Base-by-base conservation (phyloP, 1,140 invertebrate genomes). In the Heliconius himera region DNA sequence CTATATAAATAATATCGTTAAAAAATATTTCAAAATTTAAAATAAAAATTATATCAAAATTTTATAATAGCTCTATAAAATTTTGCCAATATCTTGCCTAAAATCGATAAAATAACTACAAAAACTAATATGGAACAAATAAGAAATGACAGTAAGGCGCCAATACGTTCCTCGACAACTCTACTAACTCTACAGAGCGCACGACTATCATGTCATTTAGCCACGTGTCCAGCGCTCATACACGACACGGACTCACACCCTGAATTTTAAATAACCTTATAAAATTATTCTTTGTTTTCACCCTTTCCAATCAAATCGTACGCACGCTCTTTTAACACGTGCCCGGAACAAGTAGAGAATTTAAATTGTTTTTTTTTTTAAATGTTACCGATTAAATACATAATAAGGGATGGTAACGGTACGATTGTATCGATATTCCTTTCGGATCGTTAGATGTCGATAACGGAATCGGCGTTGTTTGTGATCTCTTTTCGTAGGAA, bases 191-290 rank as follows among this genome's bases (percentile, higher is more conserved):
- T 79, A 87, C 87, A 87, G 87, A 88, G 88, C 84, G 85, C 92
- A 94, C 92, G 92, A 94, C 92, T 91, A 93, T 89, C 91, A 93
- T 94, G 92, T 93, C 82, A 76, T 76, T 88, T 86, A 36, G 91
- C 92, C 92, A 94, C 92, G 92, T 93, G 91, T 92, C 81, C 83
- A 83, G 80, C 79, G 88, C 85, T 71, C 84, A 85, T 88, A 94
- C 92, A 94, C 92, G 92, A 94, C 92, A 26, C 72, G 77, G 56
- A 78, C 80, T 75, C 81, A 83, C 89, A 88, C 85, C 89, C 89
- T 90, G 92, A 92, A 94, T 94, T 87, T 86, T 66, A 87, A 86
- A 91, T 92, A 83, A 90, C 85, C 87, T 85, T 87, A 91, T 90
- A 88, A 92, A 90, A 92, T 88, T 89, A 91, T 89, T 94, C 90